These are phyloP conservation scores for Sinelater perroti DNA, from an alignment of 2,888 invertebrate genomes.

Conservation along the genomic window DNA sequence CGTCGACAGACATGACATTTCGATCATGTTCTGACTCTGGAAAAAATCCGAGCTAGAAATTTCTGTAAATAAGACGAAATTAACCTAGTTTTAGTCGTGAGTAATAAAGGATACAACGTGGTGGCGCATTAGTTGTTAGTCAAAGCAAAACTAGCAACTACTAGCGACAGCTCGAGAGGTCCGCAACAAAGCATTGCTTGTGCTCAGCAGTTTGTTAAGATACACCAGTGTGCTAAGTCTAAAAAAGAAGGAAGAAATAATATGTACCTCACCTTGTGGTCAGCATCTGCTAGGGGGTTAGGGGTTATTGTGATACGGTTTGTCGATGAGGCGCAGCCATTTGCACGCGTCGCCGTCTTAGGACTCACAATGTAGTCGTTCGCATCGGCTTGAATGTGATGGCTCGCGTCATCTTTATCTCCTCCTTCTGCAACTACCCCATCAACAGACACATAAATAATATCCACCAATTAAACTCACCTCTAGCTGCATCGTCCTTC, in stretches of 20 bases:
- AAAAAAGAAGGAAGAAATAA: slow-evolving; percentile 43
- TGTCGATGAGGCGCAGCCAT: slow-evolving; percentile 54
- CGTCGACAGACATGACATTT: slow-evolving; percentile 72
- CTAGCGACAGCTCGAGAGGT: slow-evolving; percentile 9
- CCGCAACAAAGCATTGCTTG: slow-evolving; percentile 26
- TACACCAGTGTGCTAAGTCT: no score
- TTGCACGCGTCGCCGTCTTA: slow-evolving; percentile 53
- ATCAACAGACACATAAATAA: not conserved
- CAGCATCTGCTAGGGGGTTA: slow-evolving; percentile 75
- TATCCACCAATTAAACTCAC: slow-evolving; percentile 33
- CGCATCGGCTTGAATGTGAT: slow-evolving; percentile 58
- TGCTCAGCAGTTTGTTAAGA: no score
- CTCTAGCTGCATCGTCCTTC: slow-evolving; percentile 55
- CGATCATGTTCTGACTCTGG: slow-evolving; percentile 67
- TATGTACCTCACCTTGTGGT: slow-evolving; percentile 70
- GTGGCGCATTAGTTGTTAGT: slow-evolving; percentile 55
- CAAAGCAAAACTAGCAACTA: slow-evolving; percentile 29
- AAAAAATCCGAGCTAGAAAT: slow-evolving; percentile 63
- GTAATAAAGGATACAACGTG: slow-evolving; percentile 49
- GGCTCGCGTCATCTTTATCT: slow-evolving; percentile 54
- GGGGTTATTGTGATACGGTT: slow-evolving; percentile 75
- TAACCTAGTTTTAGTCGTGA: slow-evolving; percentile 62
- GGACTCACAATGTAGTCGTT: slow-evolving; percentile 58
- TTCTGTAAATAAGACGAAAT: slow-evolving; percentile 62
- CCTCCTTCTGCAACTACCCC: slow-evolving; percentile 32